These are phyloP conservation scores for Oreochromis niloticus DNA, from an alignment of 2,113 vertebrate genomes.

Conservation along the genomic window DNA sequence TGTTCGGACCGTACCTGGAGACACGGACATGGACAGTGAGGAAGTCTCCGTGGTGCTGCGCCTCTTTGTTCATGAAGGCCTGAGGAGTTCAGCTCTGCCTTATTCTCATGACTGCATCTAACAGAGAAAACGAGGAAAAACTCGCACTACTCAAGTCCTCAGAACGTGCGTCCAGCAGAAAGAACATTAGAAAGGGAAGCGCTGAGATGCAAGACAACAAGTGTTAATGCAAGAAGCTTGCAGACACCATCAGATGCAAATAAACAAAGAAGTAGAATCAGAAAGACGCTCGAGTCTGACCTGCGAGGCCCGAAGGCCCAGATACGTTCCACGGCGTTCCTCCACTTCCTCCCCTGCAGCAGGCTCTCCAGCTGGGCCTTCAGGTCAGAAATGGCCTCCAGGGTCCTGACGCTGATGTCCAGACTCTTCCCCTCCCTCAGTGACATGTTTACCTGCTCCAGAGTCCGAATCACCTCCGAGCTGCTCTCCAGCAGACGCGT, in stretches of 20 bases:
- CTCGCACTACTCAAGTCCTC: not conserved
- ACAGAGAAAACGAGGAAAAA: not conserved
- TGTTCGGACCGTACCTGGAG: conserved; percentile 87
- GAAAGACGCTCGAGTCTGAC: conserved; percentile 23
- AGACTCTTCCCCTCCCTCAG: conserved; percentile 78
- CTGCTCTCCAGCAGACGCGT: conserved; percentile 84
- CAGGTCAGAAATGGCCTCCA: conserved; percentile 78
- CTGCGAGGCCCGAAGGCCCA: conserved; percentile 95
- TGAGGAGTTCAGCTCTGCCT: not conserved
- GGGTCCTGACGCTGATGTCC: conserved; percentile 72
- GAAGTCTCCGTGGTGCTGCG: accelerated
- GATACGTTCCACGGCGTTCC: conserved; percentile 82
- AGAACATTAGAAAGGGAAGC: not conserved
- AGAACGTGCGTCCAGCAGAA: not conserved
- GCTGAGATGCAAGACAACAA: not conserved
- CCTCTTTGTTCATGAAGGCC: not conserved
- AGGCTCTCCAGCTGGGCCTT: conserved; percentile 78
- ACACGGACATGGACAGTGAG: not conserved
- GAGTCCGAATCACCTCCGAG: conserved; percentile 82
- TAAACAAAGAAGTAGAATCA: not conserved
- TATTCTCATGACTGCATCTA: not conserved
- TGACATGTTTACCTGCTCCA: conserved; percentile 83
- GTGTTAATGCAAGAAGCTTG: not conserved
- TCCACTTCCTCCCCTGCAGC: conserved; percentile 88
- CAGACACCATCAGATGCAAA: not conserved